Conservation (phyloP, 2,888 invertebrate genomes). For the Lasiommata megera region DNA sequence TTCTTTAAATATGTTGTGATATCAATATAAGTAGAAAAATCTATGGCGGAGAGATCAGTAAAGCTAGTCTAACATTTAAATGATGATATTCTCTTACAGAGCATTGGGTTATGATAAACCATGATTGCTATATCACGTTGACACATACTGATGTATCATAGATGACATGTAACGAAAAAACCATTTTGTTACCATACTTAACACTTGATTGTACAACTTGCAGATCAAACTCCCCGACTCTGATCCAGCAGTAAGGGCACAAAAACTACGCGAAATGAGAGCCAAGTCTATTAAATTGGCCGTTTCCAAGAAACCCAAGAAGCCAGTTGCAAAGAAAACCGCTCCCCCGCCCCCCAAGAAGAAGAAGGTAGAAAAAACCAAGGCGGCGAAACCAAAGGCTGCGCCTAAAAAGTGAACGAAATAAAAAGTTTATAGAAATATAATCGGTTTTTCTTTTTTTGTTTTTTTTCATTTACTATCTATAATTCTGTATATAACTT, state of each 20-base stretch:
- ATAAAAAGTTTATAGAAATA: slow-evolving; percentile 36
- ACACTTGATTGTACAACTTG: slow-evolving; percentile 11
- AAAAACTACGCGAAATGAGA: slow-evolving; percentile 74
- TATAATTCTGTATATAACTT: slow-evolving; percentile 1
- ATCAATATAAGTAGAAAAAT: too few species aligned
- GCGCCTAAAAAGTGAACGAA: slow-evolving; percentile 50
- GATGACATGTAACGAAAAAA: neutral
- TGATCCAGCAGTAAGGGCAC: slow-evolving; percentile 71
- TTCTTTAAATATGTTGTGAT: too few species aligned
- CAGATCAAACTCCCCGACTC: slow-evolving; percentile 73
- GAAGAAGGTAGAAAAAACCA: slow-evolving; percentile 42
- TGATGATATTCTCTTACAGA: slow-evolving; percentile 75
- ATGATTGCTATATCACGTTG: slow-evolving; percentile 76
- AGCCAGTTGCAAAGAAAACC: slow-evolving; percentile 69
- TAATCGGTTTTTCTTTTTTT: slow-evolving; percentile 1
- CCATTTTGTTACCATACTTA: neutral
- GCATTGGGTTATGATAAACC: slow-evolving; percentile 76
- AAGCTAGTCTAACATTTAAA: slow-evolving; percentile 29
- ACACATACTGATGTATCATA: slow-evolving; percentile 54
- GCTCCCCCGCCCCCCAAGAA: slow-evolving; percentile 67
- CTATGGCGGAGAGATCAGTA: too few species aligned
- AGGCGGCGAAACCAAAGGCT: slow-evolving; percentile 43
- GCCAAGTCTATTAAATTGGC: slow-evolving; percentile 76
- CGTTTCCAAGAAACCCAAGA: slow-evolving; percentile 77
- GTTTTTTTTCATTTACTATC: slow-evolving; percentile 18